Evolutionary conservation across 2,888 invertebrate genomes (phyloP).

Genomic region (Polymixis lichenea): DNA sequence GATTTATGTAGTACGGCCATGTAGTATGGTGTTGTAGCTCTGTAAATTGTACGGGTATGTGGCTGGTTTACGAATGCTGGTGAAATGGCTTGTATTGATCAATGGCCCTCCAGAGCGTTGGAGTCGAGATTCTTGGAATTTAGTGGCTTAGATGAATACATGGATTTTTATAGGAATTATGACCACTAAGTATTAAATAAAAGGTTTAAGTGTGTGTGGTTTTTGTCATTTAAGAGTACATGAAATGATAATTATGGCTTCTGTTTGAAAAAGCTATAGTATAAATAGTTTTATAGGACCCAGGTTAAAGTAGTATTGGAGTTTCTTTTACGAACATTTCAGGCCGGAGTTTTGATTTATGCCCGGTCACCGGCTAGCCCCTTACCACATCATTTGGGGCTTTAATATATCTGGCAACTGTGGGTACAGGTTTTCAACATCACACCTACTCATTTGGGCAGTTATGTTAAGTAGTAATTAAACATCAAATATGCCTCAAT

Average conservation of each 20-base stretch:
- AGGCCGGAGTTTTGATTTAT: neutral
- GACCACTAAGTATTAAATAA: neutral
- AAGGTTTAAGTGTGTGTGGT: neutral
- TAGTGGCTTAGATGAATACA: slow-evolving; percentile 42
- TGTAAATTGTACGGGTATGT: slow-evolving; percentile 50
- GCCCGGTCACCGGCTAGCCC: neutral
- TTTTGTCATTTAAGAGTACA: neutral
- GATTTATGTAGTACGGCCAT: slow-evolving; percentile 54
- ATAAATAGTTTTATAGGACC: neutral
- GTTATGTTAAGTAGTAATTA: neutral
- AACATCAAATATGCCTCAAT: neutral
- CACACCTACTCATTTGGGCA: neutral
- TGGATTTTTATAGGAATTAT: slow-evolving; percentile 24
- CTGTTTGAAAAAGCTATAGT: neutral
- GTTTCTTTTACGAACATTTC: neutral
- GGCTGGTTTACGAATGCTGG: slow-evolving; percentile 47
- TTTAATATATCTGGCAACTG: neutral
- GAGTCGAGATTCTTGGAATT: slow-evolving; percentile 40
- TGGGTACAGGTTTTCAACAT: too few species aligned
- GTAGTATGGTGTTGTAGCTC: slow-evolving; percentile 50
- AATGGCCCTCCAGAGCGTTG: slow-evolving; percentile 52
- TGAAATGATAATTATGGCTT: neutral
- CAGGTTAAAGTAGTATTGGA: neutral
- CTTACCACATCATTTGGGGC: neutral
- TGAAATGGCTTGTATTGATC: slow-evolving; percentile 64